Conservation (phyloP, 2,888 invertebrate species). For the Ormyrus thymus region DNA sequence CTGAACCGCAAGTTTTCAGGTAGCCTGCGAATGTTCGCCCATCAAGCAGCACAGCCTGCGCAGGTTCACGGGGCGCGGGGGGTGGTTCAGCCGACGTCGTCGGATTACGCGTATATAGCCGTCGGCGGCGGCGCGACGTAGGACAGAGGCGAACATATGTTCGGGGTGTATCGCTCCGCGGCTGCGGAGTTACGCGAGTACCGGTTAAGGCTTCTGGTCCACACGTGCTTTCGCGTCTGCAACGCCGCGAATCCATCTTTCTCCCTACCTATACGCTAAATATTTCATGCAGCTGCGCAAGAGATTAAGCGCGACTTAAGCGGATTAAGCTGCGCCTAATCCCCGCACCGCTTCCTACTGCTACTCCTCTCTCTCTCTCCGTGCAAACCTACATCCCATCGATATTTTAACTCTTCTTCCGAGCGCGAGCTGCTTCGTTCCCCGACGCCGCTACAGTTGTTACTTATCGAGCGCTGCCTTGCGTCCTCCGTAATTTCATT, state of each 20-base stretch:
- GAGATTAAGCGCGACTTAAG: conserved; percentile 65
- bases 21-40: too few species aligned
- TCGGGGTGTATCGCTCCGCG: conserved; percentile 70
- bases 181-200: conserved; percentile 65
- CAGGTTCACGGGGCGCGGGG: background rate
- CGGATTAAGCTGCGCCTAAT: conserved; percentile 66
- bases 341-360: background rate
- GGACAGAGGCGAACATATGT: conserved; percentile 69
- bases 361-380: background rate
- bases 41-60: too few species aligned
- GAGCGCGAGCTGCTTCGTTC: background rate
- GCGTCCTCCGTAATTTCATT: too few species aligned
- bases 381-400: background rate
- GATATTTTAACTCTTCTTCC: conserved; percentile 48
- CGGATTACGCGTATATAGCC: background rate
- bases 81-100: background rate
- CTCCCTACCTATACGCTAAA: conserved; percentile 62
- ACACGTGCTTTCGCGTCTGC: background rate
- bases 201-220: conserved; percentile 66
- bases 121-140: background rate
- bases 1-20: too few species aligned
- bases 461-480: conserved; percentile 18
- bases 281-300: conserved; percentile 72
- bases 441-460: background rate
- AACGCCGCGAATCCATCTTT: background rate